phyloP scores from a whole-genome alignment of 2,888 invertebrate genomes.

The Mamestra brassicae region DNA sequence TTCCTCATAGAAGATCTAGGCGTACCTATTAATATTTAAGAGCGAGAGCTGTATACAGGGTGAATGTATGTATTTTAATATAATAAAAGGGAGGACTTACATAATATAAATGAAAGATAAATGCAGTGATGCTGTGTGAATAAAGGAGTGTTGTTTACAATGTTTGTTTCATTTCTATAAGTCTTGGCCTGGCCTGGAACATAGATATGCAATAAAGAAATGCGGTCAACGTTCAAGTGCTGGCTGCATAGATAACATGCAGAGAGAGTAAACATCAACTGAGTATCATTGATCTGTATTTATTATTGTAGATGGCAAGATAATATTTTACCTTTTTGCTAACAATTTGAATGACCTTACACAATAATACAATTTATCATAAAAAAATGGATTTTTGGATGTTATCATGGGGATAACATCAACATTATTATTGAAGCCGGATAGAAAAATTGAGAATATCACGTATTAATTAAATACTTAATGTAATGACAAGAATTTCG shows the following conservation, averaged over 20 bases:
- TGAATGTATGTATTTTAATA: conserved; percentile 53
- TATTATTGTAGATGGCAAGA: not conserved
- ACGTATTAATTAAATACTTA: not conserved
- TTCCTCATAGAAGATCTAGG: conserved; percentile 58
- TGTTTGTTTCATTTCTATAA: conserved; percentile 66
- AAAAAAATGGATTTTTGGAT: too few relatives aligned
- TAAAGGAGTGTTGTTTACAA: conserved; percentile 77
- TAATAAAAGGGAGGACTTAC: conserved; percentile 37
- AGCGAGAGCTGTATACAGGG: conserved; percentile 51
- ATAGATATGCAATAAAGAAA: conserved; percentile 19
- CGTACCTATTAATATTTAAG: conserved; percentile 40
- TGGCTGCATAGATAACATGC: conserved; percentile 12
- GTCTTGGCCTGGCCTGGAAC: conserved; percentile 33
- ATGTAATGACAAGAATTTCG: not conserved
- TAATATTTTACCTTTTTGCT: not conserved
- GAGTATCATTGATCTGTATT: not conserved
- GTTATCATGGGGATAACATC: too few relatives aligned
- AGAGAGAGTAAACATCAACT: not conserved
- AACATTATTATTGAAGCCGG: too few relatives aligned
- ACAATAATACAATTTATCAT: too few relatives aligned
- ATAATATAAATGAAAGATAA: conserved; percentile 50
- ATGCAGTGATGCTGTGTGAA: conserved; percentile 73
- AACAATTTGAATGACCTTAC: not conserved
- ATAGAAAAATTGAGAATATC: too few relatives aligned
- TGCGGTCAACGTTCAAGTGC: conserved; percentile 39